Percentiles rank a stretch among this genome's conserved stretches.
These are phyloP conservation scores for Falco cherrug DNA, from an alignment of 2,797 vertebrate species.

Conservation along the genomic window DNA sequence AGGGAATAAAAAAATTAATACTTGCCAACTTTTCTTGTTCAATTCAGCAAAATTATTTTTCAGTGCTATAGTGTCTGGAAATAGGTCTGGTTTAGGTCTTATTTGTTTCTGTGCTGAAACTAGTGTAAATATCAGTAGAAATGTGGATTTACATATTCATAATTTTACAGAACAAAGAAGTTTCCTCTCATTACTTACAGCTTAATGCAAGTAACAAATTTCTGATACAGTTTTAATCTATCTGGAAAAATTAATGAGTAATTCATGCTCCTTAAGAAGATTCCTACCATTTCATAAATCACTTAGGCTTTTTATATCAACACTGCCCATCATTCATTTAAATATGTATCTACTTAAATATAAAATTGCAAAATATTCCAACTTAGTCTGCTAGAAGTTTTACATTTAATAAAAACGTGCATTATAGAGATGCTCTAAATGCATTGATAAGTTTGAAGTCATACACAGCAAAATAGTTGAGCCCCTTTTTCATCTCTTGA, in stretches of 20 bases:
- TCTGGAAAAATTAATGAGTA: neutral
- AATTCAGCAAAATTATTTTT: slow-evolving; percentile 79
- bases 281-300: neutral
- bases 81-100: slow-evolving; percentile 66
- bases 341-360: neutral
- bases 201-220: neutral
- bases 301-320: neutral
- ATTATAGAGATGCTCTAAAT: neutral
- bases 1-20: slow-evolving; percentile 76
- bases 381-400: neutral
- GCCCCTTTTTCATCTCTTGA: neutral
- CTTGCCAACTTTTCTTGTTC: slow-evolving; percentile 87
- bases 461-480: neutral
- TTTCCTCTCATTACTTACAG: slow-evolving; percentile 11
- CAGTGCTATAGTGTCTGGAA: slow-evolving; percentile 72
- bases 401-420: neutral
- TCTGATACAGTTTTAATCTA: neutral
- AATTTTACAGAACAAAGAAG: slow-evolving; percentile 16
- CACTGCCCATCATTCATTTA: neutral
- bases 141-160: slow-evolving; percentile 59
- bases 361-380: neutral
- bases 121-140: slow-evolving; percentile 68
- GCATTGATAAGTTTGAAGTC: neutral
- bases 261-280: neutral
- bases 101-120: slow-evolving; percentile 68